A percentile compares a stretch with the other conserved stretches of the same genome.
phyloP scores from a whole-genome alignment of 2,113 vertebrate genomes.

The Cyprinus carpio region DNA sequence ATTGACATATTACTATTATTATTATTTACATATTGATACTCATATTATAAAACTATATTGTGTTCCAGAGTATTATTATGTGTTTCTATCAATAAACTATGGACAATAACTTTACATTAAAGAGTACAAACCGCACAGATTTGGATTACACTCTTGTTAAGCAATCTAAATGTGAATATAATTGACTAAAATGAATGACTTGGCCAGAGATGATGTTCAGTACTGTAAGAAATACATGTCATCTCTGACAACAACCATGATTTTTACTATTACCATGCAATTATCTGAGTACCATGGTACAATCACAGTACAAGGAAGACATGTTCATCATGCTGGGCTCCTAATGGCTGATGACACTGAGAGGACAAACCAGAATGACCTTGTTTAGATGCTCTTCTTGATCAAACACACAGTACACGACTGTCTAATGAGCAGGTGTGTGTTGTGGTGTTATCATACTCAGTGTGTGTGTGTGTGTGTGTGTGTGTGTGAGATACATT shows the following conservation, averaged over 20 bases:
- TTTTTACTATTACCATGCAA: neutral
- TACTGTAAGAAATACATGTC: neutral
- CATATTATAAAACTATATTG: too few species aligned
- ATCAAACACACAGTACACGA: neutral
- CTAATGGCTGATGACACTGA: neutral
- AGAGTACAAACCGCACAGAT: neutral
- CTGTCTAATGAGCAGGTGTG: neutral
- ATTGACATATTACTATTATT: neutral
- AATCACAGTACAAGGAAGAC: neutral
- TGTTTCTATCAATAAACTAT: neutral
- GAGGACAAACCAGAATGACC: slow-evolving; percentile 19
- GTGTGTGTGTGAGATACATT: neutral
- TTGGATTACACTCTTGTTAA: neutral
- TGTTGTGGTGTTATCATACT: neutral
- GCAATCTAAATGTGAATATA: neutral
- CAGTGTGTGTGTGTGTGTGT: neutral
- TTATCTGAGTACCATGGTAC: neutral
- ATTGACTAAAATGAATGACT: neutral
- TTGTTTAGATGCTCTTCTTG: neutral
- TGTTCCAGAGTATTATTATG: neutral
- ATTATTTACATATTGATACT: neutral
- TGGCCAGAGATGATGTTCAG: neutral
- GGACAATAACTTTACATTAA: neutral
- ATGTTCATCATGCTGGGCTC: neutral
- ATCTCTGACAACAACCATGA: too few species aligned